These are phyloP conservation scores for Onychomys torridus DNA, from an alignment of 2,797 vertebrate species.

Conservation along the genomic window DNA sequence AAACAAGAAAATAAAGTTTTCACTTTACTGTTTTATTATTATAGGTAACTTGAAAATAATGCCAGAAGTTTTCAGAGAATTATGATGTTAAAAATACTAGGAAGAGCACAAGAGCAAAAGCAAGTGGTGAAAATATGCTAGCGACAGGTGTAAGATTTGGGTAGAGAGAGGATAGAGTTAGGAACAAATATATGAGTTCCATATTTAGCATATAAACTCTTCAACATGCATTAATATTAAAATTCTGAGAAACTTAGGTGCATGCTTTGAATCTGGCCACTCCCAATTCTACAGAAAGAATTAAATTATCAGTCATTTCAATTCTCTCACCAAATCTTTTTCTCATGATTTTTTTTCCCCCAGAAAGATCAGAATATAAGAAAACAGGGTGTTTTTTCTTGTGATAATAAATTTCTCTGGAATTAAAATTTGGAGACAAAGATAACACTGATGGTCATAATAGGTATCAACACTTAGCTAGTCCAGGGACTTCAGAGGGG, in stretches of 20 bases:
- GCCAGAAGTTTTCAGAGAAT: conserved; percentile 42
- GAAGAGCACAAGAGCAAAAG: conserved; percentile 26
- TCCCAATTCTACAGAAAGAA: neutral
- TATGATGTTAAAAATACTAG: neutral
- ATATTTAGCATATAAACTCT: neutral
- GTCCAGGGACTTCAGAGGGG: neutral
- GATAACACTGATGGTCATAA: neutral
- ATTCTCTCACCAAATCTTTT: conserved; percentile 19
- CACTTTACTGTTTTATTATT: conserved; percentile 56
- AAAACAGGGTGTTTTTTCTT: conserved; percentile 44
- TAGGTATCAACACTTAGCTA: neutral
- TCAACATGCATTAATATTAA: conserved; percentile 18
- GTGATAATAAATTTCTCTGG: conserved; percentile 29
- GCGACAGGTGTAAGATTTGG: neutral
- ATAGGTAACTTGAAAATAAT: conserved; percentile 66
- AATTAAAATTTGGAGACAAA: conserved; percentile 54
- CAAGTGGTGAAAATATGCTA: neutral
- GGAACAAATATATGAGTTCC: neutral
- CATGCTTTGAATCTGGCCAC: too few species aligned
- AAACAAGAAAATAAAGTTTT: conserved; percentile 68
- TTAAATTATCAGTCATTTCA: conserved; percentile 8
- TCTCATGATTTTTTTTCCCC: neutral
- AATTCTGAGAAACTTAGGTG: neutral
- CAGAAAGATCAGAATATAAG: neutral
- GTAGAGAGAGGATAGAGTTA: neutral